phyloP scores from a whole-genome alignment of 2,113 vertebrate species.

The Crotalus viridis region DNA sequence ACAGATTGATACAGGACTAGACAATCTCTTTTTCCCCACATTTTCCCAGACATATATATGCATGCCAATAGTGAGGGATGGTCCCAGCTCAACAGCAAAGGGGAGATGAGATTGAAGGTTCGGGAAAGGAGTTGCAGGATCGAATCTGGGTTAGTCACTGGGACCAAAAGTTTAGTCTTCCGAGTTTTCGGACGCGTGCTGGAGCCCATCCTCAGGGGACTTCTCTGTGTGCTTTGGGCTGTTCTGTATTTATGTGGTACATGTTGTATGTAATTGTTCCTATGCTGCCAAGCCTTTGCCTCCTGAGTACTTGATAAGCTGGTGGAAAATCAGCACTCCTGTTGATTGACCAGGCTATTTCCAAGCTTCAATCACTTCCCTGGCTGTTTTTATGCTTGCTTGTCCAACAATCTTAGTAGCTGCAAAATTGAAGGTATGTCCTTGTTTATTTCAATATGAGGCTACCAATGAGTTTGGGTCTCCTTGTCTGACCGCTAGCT shows the following conservation, averaged over 20 bases:
- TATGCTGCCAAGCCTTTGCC: background rate
- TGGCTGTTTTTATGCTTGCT: background rate
- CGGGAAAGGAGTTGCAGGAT: background rate
- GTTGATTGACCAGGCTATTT: too few relatives aligned
- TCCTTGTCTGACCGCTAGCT: too few relatives aligned
- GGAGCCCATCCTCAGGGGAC: background rate
- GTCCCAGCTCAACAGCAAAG: background rate
- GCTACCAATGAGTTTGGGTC: too few relatives aligned
- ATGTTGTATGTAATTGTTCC: background rate
- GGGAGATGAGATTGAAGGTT: background rate
- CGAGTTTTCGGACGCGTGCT: background rate
- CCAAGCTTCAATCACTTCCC: background rate
- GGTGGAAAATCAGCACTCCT: background rate
- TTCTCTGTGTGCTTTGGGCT: background rate
- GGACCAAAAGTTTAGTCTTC: background rate
- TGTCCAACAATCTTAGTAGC: background rate
- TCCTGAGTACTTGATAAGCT: background rate
- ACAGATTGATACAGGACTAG: background rate
- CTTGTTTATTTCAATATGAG: background rate
- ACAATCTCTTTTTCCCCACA: background rate
- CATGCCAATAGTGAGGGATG: background rate
- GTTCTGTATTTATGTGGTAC: background rate
- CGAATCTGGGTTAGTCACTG: background rate
- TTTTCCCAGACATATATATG: background rate
- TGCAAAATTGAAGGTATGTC: background rate